Percentiles rank a stretch among this genome's conserved stretches.
These are phyloP conservation scores for Trissolcus basalis DNA, from an alignment of 1,140 invertebrate genomes.

Conservation along the genomic window DNA sequence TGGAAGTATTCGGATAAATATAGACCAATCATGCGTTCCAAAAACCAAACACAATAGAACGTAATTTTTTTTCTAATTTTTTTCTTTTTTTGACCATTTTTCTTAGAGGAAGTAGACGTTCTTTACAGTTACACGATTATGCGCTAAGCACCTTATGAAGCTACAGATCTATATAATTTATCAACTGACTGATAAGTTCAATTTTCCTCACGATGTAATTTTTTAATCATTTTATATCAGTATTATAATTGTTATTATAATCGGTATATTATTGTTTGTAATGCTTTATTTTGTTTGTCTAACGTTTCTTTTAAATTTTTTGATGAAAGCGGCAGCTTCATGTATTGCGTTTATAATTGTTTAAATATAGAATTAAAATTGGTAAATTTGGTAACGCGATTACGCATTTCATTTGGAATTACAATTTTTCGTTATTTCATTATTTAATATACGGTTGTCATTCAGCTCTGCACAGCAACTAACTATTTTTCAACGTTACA, in stretches of 20 bases:
- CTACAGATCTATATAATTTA: slow-evolving; percentile 60
- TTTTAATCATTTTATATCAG: slow-evolving; percentile 34
- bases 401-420: background rate
- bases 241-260: slow-evolving; percentile 28
- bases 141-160: slow-evolving; percentile 63
- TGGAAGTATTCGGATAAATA: slow-evolving; percentile 54
- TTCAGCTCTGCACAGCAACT: slow-evolving; percentile 51
- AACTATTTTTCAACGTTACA: background rate
- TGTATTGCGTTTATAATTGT: slow-evolving; percentile 24
- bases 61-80: background rate
- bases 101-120: slow-evolving; percentile 44
- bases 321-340: slow-evolving; percentile 58
- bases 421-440: background rate
- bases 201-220: slow-evolving; percentile 51
- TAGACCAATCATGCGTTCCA: slow-evolving; percentile 33
- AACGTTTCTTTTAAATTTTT: slow-evolving; percentile 6
- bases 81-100: slow-evolving; percentile 16
- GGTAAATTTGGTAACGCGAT: slow-evolving; percentile 11
- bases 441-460: slow-evolving; percentile 26
- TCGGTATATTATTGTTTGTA: slow-evolving; percentile 11
- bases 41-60: slow-evolving; percentile 17
- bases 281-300: slow-evolving; percentile 39
- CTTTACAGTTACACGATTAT: slow-evolving; percentile 60
- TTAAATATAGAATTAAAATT: slow-evolving; percentile 24
- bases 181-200: slow-evolving; percentile 56